Base-by-base conservation (phyloP, 2,888 invertebrate species). In the Limulus polyphemus region DNA sequence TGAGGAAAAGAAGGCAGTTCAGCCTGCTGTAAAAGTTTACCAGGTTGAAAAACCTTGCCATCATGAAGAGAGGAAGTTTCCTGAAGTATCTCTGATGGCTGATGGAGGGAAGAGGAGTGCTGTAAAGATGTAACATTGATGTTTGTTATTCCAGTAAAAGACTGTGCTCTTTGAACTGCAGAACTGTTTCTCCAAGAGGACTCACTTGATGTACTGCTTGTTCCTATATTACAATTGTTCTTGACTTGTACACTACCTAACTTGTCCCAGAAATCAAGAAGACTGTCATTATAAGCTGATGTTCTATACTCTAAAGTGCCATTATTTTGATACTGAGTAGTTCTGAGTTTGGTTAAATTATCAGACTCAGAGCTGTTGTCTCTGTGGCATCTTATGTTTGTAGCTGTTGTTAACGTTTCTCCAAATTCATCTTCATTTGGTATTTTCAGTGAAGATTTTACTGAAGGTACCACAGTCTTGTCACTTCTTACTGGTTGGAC, bases 91-190 rank as follows among this genome's bases (percentile, higher is more conserved):
- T 62, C 7, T 61, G 58, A 56, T 12, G 66, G 56, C 13, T 69
- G 62, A 32, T 60, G 56, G n/a, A 69, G 65, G 11, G 67, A 67
- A 47, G 67, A 60, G 11, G 65, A 65, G 51, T 69, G 69, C 54
- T 68, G 68, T 54, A 66, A 51, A 13, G 65, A 62, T 4, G 65
- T 61, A n/a, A 67, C 63, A 54, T 65, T 68, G 10, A 67, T 62
- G 58, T 67, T 66, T 13, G 63, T 62, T 62, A 62, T 70, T 16
- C 69, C 66, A 13, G 69, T 70, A 60, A 72, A 70, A 17, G 71
- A 71, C 62, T 71, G 71, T 3, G 69, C 71, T 13, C 71, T 67
- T 11, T 69, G 67, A 17, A 69, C 66, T 16, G 68, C 64, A n/a
- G 69, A 56, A 57, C 55, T 61, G 57, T 66, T 62, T 56, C 59